Evolutionary conservation across 2,797 vertebrate genomes (phyloP), one percentile per base, ranked within the genome.

Genomic region (Schizothorax lantsangensis): DNA sequence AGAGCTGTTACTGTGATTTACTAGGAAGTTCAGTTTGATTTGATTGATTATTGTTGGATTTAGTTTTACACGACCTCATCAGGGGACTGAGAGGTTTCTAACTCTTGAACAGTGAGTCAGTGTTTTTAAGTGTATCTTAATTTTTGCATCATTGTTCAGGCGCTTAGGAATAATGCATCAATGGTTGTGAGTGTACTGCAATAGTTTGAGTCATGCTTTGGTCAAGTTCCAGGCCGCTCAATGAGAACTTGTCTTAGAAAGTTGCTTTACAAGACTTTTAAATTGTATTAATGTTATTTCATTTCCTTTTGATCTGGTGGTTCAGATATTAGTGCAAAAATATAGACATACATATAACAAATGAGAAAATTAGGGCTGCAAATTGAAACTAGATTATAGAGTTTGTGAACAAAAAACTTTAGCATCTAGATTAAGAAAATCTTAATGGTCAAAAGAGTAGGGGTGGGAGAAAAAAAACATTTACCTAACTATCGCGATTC

Each of bases 1-100:
- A 85, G 77, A 72, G 84, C 77, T 62, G 49, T 85, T 85, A 49
- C 62, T 59, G 57, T 38, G 30, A 79, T 87, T 87, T 49, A 79
- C 1, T 47, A 21, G 74, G 30, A 77, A 59, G 73, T 79, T 36
- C 30, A 72, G 64, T 83, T 78, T 87, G 73, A 83, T 83, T 80
- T 83, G 79, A 86, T 17, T 68, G 36, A 75, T 75, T 86, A 23
- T 68, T 17, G 33, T 74, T 57, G n/a, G 17, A 54, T 66, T 82
- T 85, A 40, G 23, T 62, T 45, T 47, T 43, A 33, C 38, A 10
- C 43, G n/a, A 82, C 59, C 14, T 75, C 79, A 77, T 86, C 36
- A 19, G 72, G 49, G 47, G 64, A 87, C 26, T 69, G 64, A 82
- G 36, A 68, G 72, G 79, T 43, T 86, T 81, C 78, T 81, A 86